A percentile compares a stretch with the other conserved stretches of the same genome.
These are phyloP conservation scores for Holotrichia oblita DNA, from an alignment of 1,140 invertebrate genomes.

Conservation along the genomic window DNA sequence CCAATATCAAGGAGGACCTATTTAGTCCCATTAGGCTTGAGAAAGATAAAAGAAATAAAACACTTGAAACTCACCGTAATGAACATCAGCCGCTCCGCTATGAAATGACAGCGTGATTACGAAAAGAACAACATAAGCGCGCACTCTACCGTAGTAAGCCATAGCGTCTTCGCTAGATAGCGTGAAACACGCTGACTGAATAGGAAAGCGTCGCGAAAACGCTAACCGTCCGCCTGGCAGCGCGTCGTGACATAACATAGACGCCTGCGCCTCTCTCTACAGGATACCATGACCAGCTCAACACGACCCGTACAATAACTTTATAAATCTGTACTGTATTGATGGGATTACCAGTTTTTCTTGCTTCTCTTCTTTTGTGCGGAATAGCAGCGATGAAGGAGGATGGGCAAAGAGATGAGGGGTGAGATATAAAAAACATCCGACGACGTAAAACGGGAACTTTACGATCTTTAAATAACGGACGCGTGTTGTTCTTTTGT, in stretches of 20 bases:
- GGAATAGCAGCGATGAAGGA: background rate
- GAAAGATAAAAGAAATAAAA: background rate
- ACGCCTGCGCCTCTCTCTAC: slow-evolving; percentile 26
- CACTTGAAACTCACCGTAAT: slow-evolving; percentile 34
- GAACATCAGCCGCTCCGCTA: slow-evolving; percentile 1
- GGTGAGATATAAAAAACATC: slow-evolving; percentile 9
- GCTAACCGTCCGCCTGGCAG: background rate
- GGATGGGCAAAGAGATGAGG: background rate
- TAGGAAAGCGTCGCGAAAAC: slow-evolving; percentile 23
- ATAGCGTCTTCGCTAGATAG: slow-evolving; percentile 5
- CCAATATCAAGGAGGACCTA: background rate
- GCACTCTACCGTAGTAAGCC: slow-evolving; percentile 13
- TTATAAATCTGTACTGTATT: slow-evolving; percentile 36
- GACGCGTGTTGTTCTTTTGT: background rate
- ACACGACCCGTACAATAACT: slow-evolving; percentile 29
- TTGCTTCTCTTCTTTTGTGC: background rate
- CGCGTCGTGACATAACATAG: slow-evolving; percentile 1
- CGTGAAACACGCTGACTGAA: slow-evolving; percentile 31
- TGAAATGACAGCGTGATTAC: slow-evolving; percentile 12
- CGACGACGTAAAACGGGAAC: slow-evolving; percentile 12
- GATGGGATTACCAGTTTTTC: slow-evolving; percentile 30
- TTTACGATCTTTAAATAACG: slow-evolving; percentile 33
- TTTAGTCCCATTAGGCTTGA: background rate
- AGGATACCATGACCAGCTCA: slow-evolving; percentile 13
- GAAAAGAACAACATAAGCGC: background rate